Percentiles rank a stretch among this genome's conserved stretches.
Conservation (phyloP, 2,797 vertebrate genomes). For the Lindbergichthys nudifrons region DNA sequence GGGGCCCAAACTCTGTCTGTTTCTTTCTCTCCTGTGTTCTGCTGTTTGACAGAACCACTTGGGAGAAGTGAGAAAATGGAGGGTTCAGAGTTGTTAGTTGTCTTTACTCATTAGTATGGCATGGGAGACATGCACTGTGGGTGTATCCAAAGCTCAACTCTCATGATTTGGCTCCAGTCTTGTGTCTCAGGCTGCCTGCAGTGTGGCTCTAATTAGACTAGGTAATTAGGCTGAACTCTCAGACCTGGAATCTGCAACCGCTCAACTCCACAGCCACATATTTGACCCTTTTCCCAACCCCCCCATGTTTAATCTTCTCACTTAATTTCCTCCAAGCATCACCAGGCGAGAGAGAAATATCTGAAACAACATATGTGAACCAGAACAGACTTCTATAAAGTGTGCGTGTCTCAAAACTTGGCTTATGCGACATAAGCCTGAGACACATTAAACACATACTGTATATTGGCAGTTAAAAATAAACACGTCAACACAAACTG, state of each 20-base stretch:
- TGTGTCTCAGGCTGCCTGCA: conserved; percentile 64
- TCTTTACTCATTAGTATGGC: conserved; percentile 47
- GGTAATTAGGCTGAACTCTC: conserved; percentile 66
- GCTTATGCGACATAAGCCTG: not conserved
- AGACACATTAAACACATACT: not conserved
- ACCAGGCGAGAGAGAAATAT: conserved; percentile 30
- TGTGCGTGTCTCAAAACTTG: conserved; percentile 5
- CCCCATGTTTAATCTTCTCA: conserved; percentile 41
- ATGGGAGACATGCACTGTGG: conserved; percentile 32
- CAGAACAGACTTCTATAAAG: conserved; percentile 20
- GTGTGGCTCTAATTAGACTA: conserved; percentile 67
- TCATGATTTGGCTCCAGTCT: conserved; percentile 62
- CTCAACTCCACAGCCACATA: conserved; percentile 53
- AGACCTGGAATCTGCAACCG: conserved; percentile 57
- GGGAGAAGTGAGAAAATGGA: conserved; percentile 34
- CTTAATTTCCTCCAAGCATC: conserved; percentile 39
- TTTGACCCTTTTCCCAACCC: conserved; percentile 49
- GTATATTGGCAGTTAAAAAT: not conserved
- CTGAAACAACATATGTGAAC: conserved; percentile 29
- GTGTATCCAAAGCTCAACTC: conserved; percentile 34
- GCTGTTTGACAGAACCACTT: conserved; percentile 53
- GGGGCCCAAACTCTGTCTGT: not conserved
- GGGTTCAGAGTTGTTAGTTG: conserved; percentile 33
- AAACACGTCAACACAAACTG: conserved; percentile 3
- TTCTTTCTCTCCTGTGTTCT: not conserved